Conservation (phyloP, 1,140 invertebrate species). For the Drosophila quadrilineata region DNA sequence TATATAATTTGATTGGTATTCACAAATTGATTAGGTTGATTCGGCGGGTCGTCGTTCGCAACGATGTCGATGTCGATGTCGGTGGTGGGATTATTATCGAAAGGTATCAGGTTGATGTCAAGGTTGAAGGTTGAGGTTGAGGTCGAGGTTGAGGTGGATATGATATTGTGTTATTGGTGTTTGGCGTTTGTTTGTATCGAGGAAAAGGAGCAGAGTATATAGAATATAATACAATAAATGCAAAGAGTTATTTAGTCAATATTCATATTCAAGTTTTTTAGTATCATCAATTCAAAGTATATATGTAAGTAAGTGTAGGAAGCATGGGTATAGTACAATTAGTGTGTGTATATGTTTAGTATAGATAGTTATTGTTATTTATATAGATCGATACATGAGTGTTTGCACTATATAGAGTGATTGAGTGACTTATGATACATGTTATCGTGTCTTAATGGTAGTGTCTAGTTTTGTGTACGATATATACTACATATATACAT, state of each 20-base stretch:
- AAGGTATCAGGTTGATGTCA: constrained; percentile 42
- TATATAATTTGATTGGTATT: no score
- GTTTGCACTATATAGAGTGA: not conserved
- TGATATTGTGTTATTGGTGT: constrained; percentile 8
- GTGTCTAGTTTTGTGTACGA: constrained; percentile 11
- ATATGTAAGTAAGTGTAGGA: constrained; percentile 6
- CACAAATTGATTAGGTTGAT: constrained; percentile 18
- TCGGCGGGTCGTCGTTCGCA: constrained; percentile 63
- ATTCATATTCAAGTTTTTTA: constrained; percentile 22
- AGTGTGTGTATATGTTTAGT: not conserved
- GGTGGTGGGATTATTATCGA: constrained; percentile 13
- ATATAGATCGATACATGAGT: not conserved
- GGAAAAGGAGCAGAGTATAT: constrained; percentile 52
- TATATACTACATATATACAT: no score
- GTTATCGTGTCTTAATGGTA: constrained; percentile 13
- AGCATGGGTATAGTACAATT: constrained; percentile 32
- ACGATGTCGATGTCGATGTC: constrained; percentile 46
- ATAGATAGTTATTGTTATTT: not conserved
- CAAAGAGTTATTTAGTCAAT: constrained; percentile 73
- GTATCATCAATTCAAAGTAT: constrained; percentile 1
- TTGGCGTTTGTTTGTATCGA: constrained; percentile 34
- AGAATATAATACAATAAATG: constrained; percentile 80
- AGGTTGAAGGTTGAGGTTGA: constrained; percentile 1
- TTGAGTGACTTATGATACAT: not conserved
- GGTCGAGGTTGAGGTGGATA: constrained; percentile 15